Conservation (phyloP, 2,113 vertebrate species). For the Ctenomys sociabilis region DNA sequence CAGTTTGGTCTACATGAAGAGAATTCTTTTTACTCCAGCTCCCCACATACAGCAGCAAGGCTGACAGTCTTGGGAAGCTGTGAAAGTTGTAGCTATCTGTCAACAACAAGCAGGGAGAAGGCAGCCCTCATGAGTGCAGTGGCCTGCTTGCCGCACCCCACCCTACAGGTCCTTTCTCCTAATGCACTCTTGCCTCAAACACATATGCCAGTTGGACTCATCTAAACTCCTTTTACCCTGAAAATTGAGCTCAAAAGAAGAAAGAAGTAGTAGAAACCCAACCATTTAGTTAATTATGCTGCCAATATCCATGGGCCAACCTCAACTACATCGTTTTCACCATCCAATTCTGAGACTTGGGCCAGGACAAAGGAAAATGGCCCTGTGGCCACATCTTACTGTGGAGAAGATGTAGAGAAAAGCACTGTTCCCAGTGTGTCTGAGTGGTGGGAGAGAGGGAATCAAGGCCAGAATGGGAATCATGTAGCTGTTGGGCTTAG, state of each 20-base stretch:
- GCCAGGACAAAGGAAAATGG: no score
- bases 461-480: neutral
- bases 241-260: neutral
- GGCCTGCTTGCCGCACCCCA: rapidly evolving
- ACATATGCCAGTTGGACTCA: rapidly evolving
- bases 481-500: neutral
- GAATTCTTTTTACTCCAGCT: rapidly evolving
- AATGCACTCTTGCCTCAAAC: rapidly evolving
- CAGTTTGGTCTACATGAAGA: neutral
- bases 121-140: rapidly evolving
- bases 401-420: neutral
- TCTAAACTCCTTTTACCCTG: neutral
- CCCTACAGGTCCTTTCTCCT: neutral
- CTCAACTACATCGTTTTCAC: no score
- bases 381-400: rapidly evolving
- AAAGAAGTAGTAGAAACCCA: neutral
- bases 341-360: neutral
- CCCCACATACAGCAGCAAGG: no score
- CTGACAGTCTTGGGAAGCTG: neutral
- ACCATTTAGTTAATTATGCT: no score
- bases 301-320: rapidly evolving
- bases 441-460: neutral
- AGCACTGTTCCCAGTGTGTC: neutral
- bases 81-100: neutral
- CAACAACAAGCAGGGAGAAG: neutral